Percentiles rank a stretch among this genome's conserved stretches.
phyloP scores from a whole-genome alignment of 2,888 invertebrate species.

The Erynnis tages region DNA sequence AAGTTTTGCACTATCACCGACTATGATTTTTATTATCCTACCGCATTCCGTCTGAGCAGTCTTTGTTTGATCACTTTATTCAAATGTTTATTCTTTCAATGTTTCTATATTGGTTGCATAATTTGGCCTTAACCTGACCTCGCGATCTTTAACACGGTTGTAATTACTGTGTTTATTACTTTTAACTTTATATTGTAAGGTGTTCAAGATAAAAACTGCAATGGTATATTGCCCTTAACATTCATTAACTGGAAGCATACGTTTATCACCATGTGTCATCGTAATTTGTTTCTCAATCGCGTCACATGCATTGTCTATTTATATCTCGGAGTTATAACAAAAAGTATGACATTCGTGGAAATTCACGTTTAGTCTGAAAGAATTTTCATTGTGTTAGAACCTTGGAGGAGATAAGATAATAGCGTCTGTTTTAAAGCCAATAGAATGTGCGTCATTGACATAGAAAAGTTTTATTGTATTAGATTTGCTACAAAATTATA shows the following conservation, averaged over 20 bases:
- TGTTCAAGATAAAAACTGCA: no score
- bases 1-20: slow-evolving; percentile 41
- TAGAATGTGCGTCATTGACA: background rate
- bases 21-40: slow-evolving; percentile 41
- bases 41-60: slow-evolving; percentile 35
- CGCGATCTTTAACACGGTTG: background rate
- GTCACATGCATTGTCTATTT: slow-evolving; percentile 27
- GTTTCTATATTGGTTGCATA: background rate
- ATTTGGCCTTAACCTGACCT: background rate
- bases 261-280: slow-evolving; percentile 29
- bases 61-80: slow-evolving; percentile 1
- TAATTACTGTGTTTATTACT: no score
- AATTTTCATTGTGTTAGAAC: slow-evolving; percentile 58
- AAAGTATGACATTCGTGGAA: slow-evolving; percentile 45
- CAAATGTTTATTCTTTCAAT: background rate
- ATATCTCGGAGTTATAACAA: slow-evolving; percentile 30
- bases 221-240: background rate
- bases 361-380: slow-evolving; percentile 43
- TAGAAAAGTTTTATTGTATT: slow-evolving; percentile 3
- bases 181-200: no score
- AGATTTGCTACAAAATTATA: no score
- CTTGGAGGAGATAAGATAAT: slow-evolving; percentile 62
- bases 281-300: slow-evolving; percentile 27
- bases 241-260: background rate
- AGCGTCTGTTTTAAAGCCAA: slow-evolving; percentile 11